These are phyloP conservation scores for Myiothlypis chrysogaster DNA, from an alignment of 2,797 vertebrate species.

Conservation along the genomic window DNA sequence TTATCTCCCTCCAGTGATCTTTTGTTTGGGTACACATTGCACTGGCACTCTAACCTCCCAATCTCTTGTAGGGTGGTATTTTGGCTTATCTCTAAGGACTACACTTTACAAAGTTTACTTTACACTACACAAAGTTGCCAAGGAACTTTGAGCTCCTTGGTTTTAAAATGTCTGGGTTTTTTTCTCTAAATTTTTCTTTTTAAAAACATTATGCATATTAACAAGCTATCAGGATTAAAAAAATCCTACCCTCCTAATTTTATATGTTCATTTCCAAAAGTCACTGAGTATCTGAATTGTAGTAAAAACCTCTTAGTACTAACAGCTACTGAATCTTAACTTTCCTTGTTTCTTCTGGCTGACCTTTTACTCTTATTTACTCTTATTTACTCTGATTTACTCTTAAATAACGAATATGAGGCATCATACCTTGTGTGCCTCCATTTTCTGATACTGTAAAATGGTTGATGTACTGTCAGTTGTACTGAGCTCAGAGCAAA, in stretches of 20 bases:
- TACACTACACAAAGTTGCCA: too few species aligned
- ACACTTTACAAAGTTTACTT: too few species aligned
- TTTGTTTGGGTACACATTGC: neutral
- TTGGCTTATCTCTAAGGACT: neutral
- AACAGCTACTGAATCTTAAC: neutral
- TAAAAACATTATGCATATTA: neutral
- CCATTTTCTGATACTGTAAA: neutral
- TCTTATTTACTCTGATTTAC: too few species aligned
- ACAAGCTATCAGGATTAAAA: neutral
- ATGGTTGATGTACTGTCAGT: neutral
- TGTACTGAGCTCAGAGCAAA: neutral
- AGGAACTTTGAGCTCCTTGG: neutral
- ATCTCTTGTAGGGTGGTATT: neutral
- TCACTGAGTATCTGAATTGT: neutral
- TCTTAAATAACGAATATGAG: neutral
- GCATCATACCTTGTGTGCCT: neutral
- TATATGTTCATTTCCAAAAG: neutral
- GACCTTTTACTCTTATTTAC: neutral
- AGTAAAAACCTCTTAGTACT: neutral
- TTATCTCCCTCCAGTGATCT: neutral
- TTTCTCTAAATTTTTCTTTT: neutral
- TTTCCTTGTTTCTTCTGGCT: neutral
- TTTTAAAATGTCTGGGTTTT: neutral
- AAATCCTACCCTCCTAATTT: neutral
- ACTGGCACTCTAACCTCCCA: neutral